Percentiles rank a stretch among this genome's conserved stretches.
These are phyloP conservation scores for Nesoenas mayeri DNA, from an alignment of 2,113 vertebrate species.

Conservation along the genomic window DNA sequence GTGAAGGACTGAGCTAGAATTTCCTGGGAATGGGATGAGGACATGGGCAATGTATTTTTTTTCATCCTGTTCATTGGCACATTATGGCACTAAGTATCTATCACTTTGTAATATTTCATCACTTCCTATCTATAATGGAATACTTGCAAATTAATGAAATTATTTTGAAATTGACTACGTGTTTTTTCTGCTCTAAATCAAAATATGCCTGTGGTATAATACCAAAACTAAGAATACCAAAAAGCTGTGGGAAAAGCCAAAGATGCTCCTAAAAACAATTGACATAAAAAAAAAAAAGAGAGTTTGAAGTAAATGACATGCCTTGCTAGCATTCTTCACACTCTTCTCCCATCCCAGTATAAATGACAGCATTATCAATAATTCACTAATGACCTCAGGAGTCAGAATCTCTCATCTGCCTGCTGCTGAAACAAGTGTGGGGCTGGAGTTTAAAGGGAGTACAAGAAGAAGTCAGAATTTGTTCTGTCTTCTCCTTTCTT, in stretches of 20 bases:
- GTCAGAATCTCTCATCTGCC: background rate
- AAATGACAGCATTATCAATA: background rate
- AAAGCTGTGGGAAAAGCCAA: background rate
- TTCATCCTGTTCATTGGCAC: background rate
- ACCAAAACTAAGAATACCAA: background rate
- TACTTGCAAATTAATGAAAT: background rate
- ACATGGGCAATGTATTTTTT: background rate
- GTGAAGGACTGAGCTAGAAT: background rate
- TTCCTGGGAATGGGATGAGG: background rate
- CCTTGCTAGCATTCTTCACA: background rate
- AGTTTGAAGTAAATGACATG: accelerated
- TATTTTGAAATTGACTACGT: background rate
- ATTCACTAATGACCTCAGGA: background rate
- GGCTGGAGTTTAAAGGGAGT: background rate
- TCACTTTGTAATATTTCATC: background rate
- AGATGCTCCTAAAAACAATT: background rate
- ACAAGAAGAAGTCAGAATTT: background rate
- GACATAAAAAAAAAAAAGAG: background rate
- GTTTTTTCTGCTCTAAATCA: background rate
- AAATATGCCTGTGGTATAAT: background rate
- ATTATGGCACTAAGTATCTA: background rate
- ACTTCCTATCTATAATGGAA: background rate
- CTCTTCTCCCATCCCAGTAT: background rate
- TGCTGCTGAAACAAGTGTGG: background rate
- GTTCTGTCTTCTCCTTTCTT: background rate